These are phyloP conservation scores for Cephus pulcher DNA, from an alignment of 2,888 invertebrate genomes.

Conservation along the genomic window DNA sequence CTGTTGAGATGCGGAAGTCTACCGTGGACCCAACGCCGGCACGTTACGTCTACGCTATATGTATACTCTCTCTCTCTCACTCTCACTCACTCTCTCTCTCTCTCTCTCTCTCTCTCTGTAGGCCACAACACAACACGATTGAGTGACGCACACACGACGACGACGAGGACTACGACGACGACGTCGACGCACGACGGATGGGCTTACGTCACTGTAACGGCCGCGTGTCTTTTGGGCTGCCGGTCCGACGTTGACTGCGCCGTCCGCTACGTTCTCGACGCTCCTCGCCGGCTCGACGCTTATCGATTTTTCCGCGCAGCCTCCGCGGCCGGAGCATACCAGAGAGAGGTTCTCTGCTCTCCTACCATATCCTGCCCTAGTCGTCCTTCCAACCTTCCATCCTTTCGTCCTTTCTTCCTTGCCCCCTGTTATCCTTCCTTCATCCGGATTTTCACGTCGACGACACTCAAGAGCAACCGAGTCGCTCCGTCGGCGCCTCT, in stretches of 20 bases:
- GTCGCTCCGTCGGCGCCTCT: not conserved
- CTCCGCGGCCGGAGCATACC: conserved; percentile 55
- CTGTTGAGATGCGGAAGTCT: no score
- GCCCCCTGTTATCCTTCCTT: not conserved
- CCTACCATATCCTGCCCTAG: no score
- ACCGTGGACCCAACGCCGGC: no score
- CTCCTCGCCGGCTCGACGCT: conserved; percentile 47
- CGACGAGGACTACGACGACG: not conserved
- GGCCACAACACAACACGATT: no score
- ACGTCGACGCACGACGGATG: conserved; percentile 14
- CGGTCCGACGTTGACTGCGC: conserved; percentile 62
- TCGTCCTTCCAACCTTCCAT: not conserved
- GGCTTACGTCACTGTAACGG: conserved; percentile 36
- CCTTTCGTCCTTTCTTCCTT: not conserved
- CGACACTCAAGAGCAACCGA: not conserved
- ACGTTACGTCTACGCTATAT: no score
- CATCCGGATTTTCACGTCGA: not conserved
- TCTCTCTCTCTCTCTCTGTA: no score
- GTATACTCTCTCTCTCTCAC: no score
- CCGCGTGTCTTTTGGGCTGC: conserved; percentile 55
- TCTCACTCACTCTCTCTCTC: no score
- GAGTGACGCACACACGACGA: conserved; percentile 2
- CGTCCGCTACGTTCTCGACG: conserved; percentile 53
- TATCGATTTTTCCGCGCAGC: conserved; percentile 66
- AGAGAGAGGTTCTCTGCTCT: conserved; percentile 10